These are phyloP conservation scores for Cordilura impudica DNA, from an alignment of 2,888 invertebrate genomes.

Conservation along the genomic window DNA sequence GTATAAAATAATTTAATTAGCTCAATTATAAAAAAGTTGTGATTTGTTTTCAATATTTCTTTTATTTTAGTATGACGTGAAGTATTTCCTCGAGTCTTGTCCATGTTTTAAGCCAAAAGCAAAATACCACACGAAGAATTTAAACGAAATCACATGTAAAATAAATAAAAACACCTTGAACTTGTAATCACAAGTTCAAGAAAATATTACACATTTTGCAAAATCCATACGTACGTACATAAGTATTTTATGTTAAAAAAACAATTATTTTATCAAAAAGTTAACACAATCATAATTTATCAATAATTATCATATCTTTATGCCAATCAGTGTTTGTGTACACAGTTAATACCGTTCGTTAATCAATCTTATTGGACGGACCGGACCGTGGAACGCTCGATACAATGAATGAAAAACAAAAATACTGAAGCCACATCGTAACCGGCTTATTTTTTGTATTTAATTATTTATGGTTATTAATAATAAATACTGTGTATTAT, in stretches of 20 bases:
- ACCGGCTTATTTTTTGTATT: neutral
- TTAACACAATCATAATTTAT: slow-evolving; percentile 32
- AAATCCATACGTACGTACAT: neutral
- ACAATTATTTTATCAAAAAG: slow-evolving; percentile 27
- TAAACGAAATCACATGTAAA: slow-evolving; percentile 5
- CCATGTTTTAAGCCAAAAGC: neutral
- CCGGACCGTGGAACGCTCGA: neutral
- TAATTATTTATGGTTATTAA: neutral
- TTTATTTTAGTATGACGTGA: neutral
- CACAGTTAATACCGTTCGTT: neutral
- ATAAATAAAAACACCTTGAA: neutral
- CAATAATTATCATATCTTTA: slow-evolving; percentile 24
- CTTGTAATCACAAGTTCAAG: slow-evolving; percentile 1
- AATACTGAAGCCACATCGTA: neutral
- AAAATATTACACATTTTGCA: neutral
- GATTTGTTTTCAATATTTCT: neutral
- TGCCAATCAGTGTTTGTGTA: slow-evolving; percentile 32
- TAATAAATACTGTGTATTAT: too few relatives aligned
- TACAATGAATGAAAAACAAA: too few relatives aligned
- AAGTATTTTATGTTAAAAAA: neutral
- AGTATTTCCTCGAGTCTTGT: too few relatives aligned
- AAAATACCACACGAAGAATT: neutral
- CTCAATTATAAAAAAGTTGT: slow-evolving; percentile 26
- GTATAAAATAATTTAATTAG: slow-evolving; percentile 67
- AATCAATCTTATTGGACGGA: slow-evolving; percentile 21